These are phyloP conservation scores for Anodontia alba DNA, from an alignment of 2,888 invertebrate genomes.

Conservation along the genomic window DNA sequence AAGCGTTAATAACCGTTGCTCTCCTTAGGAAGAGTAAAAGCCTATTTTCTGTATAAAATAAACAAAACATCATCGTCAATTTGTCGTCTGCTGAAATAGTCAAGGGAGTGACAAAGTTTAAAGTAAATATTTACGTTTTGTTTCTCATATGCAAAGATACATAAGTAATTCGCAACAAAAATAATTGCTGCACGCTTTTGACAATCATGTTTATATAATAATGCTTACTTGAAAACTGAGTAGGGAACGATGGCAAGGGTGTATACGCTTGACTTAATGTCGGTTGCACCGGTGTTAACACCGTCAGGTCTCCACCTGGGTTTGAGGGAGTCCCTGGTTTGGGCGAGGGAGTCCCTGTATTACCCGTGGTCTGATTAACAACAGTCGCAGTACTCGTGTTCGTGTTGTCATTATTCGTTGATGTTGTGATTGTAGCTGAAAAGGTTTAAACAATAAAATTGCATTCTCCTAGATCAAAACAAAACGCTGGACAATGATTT, in stretches of 20 bases:
- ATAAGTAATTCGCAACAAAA: too few species aligned
- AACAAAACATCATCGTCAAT: too few species aligned
- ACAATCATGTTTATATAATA: neutral
- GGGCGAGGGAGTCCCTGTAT: constrained; percentile 38
- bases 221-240: constrained; percentile 65
- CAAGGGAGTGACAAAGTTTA: too few species aligned
- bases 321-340: constrained; percentile 51
- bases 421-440: constrained; percentile 49
- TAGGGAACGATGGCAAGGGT: constrained; percentile 62
- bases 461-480: too few species aligned
- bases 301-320: constrained; percentile 50
- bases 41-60: too few species aligned
- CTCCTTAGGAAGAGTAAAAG: too few species aligned
- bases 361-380: constrained; percentile 38
- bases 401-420: constrained; percentile 18
- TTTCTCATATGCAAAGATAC: too few species aligned
- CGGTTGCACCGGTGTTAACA: constrained; percentile 60
- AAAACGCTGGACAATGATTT: constrained; percentile 3
- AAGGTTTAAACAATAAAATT: constrained; percentile 41
- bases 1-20: too few species aligned
- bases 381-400: constrained; percentile 41
- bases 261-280: constrained; percentile 56
- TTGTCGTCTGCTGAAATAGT: too few species aligned
- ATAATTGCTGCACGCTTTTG: too few species aligned
- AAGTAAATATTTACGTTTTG: too few species aligned